A percentile compares a stretch with the other conserved stretches of the same genome.
Conservation (phyloP, 2,797 vertebrate species). For the Agapornis canus region DNA sequence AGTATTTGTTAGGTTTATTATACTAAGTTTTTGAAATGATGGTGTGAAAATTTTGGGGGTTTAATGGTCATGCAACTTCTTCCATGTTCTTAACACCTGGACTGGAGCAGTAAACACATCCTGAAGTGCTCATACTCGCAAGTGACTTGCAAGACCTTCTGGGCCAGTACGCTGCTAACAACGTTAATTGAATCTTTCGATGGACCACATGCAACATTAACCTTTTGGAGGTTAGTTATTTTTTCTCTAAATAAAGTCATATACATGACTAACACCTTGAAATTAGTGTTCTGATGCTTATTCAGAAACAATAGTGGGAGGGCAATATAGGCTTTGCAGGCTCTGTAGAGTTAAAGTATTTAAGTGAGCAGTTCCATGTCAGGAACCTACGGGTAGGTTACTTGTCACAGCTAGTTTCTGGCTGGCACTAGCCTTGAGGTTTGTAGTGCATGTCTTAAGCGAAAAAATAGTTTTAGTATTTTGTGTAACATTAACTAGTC, state of each 20-base stretch:
- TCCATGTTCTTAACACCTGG: not conserved
- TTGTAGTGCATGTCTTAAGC: not conserved
- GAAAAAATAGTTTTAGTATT: not conserved
- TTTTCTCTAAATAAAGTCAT: not conserved
- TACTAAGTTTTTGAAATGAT: not conserved
- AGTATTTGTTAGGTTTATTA: not conserved
- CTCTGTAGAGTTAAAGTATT: not conserved
- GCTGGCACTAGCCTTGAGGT: not conserved
- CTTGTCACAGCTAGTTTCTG: not conserved
- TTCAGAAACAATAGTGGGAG: not conserved
- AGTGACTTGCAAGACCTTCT: not conserved
- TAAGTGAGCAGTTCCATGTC: not conserved
- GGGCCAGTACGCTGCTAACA: not conserved
- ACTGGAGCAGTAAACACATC: not conserved
- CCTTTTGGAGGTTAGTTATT: constrained; percentile 16
- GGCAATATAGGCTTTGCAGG: not conserved
- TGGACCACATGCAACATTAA: not conserved
- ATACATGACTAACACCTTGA: not conserved
- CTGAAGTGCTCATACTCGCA: not conserved
- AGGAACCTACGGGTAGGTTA: not conserved
- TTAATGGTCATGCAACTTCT: not conserved
- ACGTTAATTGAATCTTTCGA: not conserved
- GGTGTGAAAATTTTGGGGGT: not conserved
- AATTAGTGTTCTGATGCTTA: not conserved
- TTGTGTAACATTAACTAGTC: not conserved